A percentile compares a stretch with the other conserved stretches of the same genome.
Evolutionary conservation across 2,113 vertebrate species (phyloP).

Genomic region (Aegithalos caudatus): DNA sequence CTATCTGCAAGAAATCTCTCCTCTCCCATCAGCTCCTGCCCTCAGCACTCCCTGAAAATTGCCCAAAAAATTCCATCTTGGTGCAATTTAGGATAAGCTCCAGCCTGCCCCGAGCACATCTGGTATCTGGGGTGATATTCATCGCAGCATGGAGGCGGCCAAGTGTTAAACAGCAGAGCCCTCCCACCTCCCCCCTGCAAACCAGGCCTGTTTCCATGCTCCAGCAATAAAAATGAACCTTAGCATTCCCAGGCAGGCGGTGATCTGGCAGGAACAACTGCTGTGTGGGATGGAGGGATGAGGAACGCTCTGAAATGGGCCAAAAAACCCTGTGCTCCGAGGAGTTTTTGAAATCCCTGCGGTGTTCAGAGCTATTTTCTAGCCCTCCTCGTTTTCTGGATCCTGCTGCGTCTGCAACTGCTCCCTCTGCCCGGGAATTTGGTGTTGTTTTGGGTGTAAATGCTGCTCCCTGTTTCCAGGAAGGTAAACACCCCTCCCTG

Average conservation of each 20-base stretch:
- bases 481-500: background rate
- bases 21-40: background rate
- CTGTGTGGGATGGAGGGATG: conserved; percentile 45
- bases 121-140: conserved; percentile 50
- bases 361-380: conserved; percentile 20
- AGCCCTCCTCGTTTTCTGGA: background rate
- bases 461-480: background rate
- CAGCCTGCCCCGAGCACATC: conserved; percentile 45
- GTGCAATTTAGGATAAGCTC: conserved; percentile 50
- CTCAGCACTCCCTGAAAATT: conserved; percentile 13
- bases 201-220: background rate
- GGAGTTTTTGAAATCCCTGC: background rate
- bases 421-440: background rate
- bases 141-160: background rate
- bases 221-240: conserved; percentile 26
- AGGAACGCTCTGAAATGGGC: background rate
- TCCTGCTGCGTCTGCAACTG: background rate
- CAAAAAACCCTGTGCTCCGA: conserved; percentile 13
- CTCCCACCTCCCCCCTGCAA: background rate
- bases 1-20: background rate
- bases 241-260: background rate
- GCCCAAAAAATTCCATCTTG: conserved; percentile 48
- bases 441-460: conserved; percentile 1
- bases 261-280: conserved; percentile 32
- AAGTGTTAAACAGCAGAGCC: background rate